Percentiles rank a stretch among this genome's conserved stretches.
Conservation (phyloP, 2,888 invertebrate genomes). For the Pyrrhosoma nymphula region DNA sequence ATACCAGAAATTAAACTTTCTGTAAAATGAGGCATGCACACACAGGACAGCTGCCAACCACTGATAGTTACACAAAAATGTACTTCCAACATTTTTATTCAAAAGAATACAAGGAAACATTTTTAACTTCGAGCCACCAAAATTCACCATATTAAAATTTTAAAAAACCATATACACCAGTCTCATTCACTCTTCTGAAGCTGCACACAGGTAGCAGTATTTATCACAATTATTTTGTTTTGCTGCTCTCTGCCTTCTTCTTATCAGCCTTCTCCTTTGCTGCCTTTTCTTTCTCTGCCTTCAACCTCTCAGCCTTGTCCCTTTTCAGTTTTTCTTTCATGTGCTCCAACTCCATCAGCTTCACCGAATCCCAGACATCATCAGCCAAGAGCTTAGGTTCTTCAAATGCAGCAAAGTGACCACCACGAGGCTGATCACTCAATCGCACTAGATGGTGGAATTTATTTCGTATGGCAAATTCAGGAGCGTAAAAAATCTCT, state of each 20-base stretch:
- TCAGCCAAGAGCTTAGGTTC: slow-evolving; percentile 85
- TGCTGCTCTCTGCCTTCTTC: not conserved
- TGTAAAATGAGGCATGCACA: no score
- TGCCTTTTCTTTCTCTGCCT: not conserved
- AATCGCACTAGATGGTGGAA: slow-evolving; percentile 85
- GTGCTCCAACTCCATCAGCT: slow-evolving; percentile 79
- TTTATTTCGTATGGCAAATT: slow-evolving; percentile 81
- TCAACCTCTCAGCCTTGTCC: not conserved
- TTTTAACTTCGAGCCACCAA: not conserved
- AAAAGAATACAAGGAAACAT: not conserved
- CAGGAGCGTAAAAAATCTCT: slow-evolving; percentile 83
- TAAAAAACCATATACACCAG: not conserved
- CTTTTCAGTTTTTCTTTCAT: slow-evolving; percentile 69
- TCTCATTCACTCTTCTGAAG: not conserved
- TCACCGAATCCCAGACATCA: slow-evolving; percentile 84
- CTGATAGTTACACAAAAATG: not conserved
- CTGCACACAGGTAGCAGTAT: not conserved
- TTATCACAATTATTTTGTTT: not conserved
- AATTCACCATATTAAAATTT: not conserved
- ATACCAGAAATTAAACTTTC: no score
- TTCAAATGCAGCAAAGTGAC: slow-evolving; percentile 93
- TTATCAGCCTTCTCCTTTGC: not conserved
- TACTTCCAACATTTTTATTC: not conserved
- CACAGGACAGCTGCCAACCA: no score
- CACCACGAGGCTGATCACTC: slow-evolving; percentile 84